phyloP scores from a whole-genome alignment of 1,140 invertebrate genomes.

The Zeugodacus cucurbitae region DNA sequence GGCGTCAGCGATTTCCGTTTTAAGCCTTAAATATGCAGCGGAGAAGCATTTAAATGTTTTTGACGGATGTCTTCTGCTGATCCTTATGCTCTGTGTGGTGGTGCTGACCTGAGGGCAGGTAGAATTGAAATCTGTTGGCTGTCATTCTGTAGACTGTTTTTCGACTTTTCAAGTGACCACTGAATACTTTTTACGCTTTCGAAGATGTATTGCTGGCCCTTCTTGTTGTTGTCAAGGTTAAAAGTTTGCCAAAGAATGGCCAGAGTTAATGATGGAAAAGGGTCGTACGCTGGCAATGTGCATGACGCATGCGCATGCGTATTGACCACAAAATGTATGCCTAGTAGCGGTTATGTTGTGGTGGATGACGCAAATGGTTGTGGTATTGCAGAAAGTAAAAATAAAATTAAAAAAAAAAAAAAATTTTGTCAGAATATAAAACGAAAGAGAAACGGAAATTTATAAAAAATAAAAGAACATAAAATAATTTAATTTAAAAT shows the following conservation, averaged over 20 bases:
- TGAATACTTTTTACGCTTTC: not conserved
- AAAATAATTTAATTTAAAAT: not conserved
- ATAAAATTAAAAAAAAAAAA: not conserved
- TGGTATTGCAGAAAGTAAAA: not conserved
- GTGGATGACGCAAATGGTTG: not conserved
- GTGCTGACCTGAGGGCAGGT: not conserved
- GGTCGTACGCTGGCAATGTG: not conserved
- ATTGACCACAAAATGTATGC: not conserved
- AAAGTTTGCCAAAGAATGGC: not conserved
- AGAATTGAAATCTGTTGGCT: constrained; percentile 3
- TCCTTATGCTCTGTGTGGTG: not conserved
- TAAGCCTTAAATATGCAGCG: not conserved
- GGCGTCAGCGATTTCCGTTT: constrained; percentile 15
- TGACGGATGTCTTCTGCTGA: not conserved
- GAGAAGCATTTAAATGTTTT: not conserved
- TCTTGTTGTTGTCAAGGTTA: not conserved
- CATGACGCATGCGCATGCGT: not conserved
- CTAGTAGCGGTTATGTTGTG: not conserved
- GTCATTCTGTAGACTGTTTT: not conserved
- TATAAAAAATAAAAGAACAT: not conserved
- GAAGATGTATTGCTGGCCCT: not conserved
- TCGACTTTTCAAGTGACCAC: not conserved
- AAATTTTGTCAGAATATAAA: not conserved
- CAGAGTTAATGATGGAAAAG: not conserved
- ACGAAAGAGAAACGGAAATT: not conserved